Evolutionary conservation across 2,797 vertebrate species (phyloP).

Genomic region (Liparis tanakae): DNA sequence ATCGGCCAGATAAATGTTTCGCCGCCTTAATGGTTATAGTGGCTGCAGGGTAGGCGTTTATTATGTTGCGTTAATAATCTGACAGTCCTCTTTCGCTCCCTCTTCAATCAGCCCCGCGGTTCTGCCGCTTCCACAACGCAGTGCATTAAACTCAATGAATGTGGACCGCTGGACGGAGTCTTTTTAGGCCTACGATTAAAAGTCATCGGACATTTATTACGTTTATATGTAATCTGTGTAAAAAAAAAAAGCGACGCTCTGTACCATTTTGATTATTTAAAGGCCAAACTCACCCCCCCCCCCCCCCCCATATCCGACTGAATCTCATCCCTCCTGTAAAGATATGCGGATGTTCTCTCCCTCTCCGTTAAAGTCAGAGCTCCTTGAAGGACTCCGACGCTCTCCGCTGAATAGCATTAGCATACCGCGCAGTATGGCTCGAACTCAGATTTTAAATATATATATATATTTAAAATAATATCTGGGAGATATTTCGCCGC

Average conservation of each 20-base stretch:
- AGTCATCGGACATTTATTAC: slow-evolving; percentile 29
- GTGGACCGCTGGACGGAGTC: slow-evolving; percentile 25
- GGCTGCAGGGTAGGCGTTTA: slow-evolving; percentile 60
- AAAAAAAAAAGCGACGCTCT: slow-evolving; percentile 13
- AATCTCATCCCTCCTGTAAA: slow-evolving; percentile 24
- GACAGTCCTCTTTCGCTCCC: slow-evolving; percentile 59
- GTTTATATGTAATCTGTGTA: slow-evolving; percentile 39
- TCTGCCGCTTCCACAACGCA: slow-evolving; percentile 37
- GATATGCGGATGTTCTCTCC: slow-evolving; percentile 48
- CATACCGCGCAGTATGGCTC: slow-evolving; percentile 61
- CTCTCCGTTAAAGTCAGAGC: slow-evolving; percentile 43
- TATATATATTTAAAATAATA: too few species aligned
- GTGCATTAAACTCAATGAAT: slow-evolving; percentile 34
- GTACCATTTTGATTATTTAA: slow-evolving; percentile 15
- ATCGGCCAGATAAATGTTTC: slow-evolving; percentile 56
- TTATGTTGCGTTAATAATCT: slow-evolving; percentile 68
- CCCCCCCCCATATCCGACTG: neutral
- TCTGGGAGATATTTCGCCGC: neutral
- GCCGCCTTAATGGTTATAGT: slow-evolving; percentile 59
- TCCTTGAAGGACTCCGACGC: slow-evolving; percentile 59
- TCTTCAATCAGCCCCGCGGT: slow-evolving; percentile 57
- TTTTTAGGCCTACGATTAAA: slow-evolving; percentile 17
- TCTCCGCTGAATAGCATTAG: slow-evolving; percentile 65
- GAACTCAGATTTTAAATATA: slow-evolving; percentile 38
- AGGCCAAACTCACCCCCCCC: neutral